Base-by-base conservation (phyloP, 2,113 vertebrate genomes). In the Apeltes quadracus region DNA sequence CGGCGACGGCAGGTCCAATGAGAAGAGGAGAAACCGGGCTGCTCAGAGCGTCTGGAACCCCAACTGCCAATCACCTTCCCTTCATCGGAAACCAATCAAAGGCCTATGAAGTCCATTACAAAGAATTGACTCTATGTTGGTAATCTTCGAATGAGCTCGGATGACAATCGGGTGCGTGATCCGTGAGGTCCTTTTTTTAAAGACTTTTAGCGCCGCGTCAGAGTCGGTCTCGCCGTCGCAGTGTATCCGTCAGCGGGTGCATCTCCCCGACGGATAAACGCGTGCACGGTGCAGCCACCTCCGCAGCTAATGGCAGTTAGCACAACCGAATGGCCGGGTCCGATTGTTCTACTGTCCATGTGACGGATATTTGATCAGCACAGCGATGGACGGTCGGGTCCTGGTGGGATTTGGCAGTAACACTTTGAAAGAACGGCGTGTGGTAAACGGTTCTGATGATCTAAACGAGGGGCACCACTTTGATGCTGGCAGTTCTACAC, bases 191-290 rank as follows among this genome's bases (percentile, higher is more conserved):
- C n/a, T n/a, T n/a, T n/a, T 70, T 4, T 36, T 8, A 18, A n/a
- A 61, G 27, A 18, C 23, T 48, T 14, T 46, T 23, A 57, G 34
- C 12, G 29, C 34, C 14, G 4, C 15, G 36, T 9, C 20, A 39
- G 9, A 22, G 20, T 32, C 25, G 22, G 8, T 57, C 65, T 20
- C 29, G 34, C 8, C 20, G 69, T n/a, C 29, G 1, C 20, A 22
- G 57, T 9, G 55, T 20, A 43, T 29, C 4, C 48, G 11, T 59
- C 53, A 20, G 22, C 4, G 7, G 51, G 38, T 62, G 73, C 13
- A 71, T 68, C 61, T n/a, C 73, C 46, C 74, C 57, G 74, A 71
- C 50, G 51, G 66, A 81, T 82, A 59, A 84, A 72, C 77, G 61
- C n/a, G 43, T 54, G 53, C 39, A 4, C 63, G 25, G n/a, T 6